Evolutionary conservation across 2,888 invertebrate species (phyloP), one percentile per base, ranked within the genome.

Genomic region (Mylabris sibirica): DNA sequence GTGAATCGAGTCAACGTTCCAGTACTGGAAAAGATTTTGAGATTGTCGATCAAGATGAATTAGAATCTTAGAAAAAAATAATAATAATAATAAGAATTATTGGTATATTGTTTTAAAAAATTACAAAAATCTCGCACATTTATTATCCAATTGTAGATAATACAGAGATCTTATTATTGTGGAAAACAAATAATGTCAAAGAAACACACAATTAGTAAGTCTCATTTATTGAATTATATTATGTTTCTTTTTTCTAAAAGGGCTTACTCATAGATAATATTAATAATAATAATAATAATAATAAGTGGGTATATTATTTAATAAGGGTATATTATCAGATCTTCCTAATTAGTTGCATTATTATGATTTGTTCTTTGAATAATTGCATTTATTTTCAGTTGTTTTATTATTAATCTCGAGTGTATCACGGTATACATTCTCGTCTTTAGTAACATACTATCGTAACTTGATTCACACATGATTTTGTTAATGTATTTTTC

Each of bases 21-120:
- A 93, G 93, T 74, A 93, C 93, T 0, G 95, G 93, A 76, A 90
- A 92, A 78, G 95, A 96, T 87, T 95, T 95, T 84, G 96, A 95
- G 86, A 94, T 95, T 82, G 91, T 96, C 64, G 93, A 94, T 79
- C 89, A 89, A 35, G 90, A 87, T 20, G 92, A 92, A 78, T 82
- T 91, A 41, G 90, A 90, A 63, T 77, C 79, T 72, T 79, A 79
- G n/a, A n/a, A n/a, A n/a, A n/a, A n/a, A n/a, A 79, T 69, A 66
- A 12, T 30, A 11, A 26, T 6, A 26, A 3, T 44, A n/a, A 20
- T 49, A 44, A 8, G 5, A 44, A 44, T 17, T 17, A 44, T 17
- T 44, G 38, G n/a, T 5, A 6, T 49, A 20, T 49, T 49, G 6
- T 49, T 20, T n/a, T n/a, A n/a, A n/a, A n/a, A 60, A 60, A 34